These are phyloP conservation scores for Blera fallax DNA, from an alignment of 2,888 invertebrate species.

Conservation along the genomic window DNA sequence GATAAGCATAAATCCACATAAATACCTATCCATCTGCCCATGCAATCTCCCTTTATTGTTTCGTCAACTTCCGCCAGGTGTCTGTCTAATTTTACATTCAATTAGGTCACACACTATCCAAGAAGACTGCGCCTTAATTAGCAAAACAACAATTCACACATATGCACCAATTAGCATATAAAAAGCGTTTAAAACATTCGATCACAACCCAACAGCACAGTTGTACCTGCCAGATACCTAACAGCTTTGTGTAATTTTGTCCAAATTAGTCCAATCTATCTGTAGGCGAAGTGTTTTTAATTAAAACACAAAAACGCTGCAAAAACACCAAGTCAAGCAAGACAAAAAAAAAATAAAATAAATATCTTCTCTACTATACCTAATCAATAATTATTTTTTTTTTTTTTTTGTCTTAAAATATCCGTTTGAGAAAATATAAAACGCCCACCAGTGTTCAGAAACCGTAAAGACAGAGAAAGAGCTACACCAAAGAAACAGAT, in stretches of 20 bases:
- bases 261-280: constrained; percentile 17
- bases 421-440: neutral
- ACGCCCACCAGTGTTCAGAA: constrained; percentile 31
- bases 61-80: constrained; percentile 14
- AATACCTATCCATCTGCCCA: neutral
- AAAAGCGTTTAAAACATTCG: constrained; percentile 10
- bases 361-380: constrained; percentile 1
- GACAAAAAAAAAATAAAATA: neutral
- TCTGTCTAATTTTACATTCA: neutral
- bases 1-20: neutral
- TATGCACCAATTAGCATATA: constrained; percentile 32
- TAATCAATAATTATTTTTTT: constrained; percentile 27
- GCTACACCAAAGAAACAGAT: neutral
- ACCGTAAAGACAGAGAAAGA: constrained; percentile 9
- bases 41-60: neutral
- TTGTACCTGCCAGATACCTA: too few species aligned
- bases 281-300: constrained; percentile 26
- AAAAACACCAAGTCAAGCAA: neutral
- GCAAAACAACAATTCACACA: neutral
- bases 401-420: constrained; percentile 4
- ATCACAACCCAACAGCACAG: neutral
- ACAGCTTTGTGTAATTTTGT: neutral
- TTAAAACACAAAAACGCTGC: constrained; percentile 5
- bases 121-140: constrained; percentile 23
- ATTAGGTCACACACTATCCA: neutral